phyloP scores from a whole-genome alignment of 2,113 vertebrate species.

The Nerophis lumbriciformis region DNA sequence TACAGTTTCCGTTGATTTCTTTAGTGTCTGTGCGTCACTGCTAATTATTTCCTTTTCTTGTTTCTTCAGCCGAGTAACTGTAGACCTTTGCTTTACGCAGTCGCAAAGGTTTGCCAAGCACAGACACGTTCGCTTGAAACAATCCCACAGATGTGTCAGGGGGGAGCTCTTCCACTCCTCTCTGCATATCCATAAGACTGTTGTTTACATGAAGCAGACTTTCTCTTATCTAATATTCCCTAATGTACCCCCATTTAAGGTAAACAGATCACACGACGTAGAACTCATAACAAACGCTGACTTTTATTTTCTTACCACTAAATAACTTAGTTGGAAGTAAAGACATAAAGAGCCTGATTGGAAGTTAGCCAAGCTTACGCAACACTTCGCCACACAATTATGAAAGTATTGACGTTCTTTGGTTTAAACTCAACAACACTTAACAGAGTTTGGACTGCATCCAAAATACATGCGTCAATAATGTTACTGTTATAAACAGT shows the following conservation, averaged over 20 bases:
- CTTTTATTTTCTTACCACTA: conserved; percentile 1
- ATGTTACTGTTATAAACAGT: conserved; percentile 22
- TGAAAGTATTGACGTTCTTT: conserved; percentile 31
- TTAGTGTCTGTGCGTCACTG: neutral
- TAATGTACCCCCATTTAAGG: conserved; percentile 30
- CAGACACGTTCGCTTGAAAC: conserved; percentile 4
- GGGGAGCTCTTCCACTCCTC: conserved; percentile 13
- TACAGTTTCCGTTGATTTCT: neutral
- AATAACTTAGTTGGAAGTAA: conserved; percentile 6
- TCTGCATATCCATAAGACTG: conserved; percentile 20
- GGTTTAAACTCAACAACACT: conserved; percentile 36
- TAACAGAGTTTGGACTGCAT: conserved; percentile 38
- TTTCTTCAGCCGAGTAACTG: neutral
- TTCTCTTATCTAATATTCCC: conserved; percentile 19
- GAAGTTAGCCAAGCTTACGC: conserved; percentile 55
- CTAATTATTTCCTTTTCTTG: neutral
- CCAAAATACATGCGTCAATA: conserved; percentile 26
- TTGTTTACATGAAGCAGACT: conserved; percentile 27
- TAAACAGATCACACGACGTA: conserved; percentile 6
- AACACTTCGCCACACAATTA: conserved; percentile 44
- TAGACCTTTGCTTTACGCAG: neutral
- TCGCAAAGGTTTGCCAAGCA: conserved; percentile 3
- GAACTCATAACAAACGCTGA: conserved; percentile 16
- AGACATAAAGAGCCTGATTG: conserved; percentile 10
- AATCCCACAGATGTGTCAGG: neutral